Conservation (phyloP, 2,797 vertebrate species). For the Coluber constrictor region DNA sequence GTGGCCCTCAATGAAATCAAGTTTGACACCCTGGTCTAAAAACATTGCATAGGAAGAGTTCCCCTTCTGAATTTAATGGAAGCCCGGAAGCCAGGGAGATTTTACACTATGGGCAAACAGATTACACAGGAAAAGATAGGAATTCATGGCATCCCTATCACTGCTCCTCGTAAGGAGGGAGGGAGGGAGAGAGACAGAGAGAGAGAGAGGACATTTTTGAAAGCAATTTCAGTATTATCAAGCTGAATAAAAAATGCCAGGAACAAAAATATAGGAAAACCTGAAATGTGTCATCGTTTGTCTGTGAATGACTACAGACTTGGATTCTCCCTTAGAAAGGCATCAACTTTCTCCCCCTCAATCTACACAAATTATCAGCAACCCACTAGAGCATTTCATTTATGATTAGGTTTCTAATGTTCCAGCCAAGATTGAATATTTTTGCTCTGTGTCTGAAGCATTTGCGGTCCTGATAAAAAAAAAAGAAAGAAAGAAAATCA, state of each 20-base stretch:
- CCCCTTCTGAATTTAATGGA: background rate
- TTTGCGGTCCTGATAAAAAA: background rate
- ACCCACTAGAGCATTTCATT: background rate
- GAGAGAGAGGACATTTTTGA: background rate
- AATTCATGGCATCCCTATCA: background rate
- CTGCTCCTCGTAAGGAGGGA: background rate
- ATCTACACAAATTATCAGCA: background rate
- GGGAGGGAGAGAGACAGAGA: no score
- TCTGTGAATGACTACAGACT: background rate
- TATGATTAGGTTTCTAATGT: background rate
- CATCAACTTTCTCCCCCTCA: background rate
- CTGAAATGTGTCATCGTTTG: background rate
- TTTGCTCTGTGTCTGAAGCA: background rate
- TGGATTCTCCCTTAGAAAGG: background rate
- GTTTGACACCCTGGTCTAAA: background rate
- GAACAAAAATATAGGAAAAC: background rate
- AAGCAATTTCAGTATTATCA: background rate
- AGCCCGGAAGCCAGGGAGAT: background rate
- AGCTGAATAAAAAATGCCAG: background rate
- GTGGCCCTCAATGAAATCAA: no score
- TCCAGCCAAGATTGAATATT: background rate
- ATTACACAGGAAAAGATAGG: background rate
- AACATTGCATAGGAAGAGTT: background rate
- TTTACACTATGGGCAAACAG: background rate
- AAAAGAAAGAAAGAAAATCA: no score